Evolutionary conservation across 1,140 invertebrate species (phyloP).

Genomic region (Dendroctonus valens): DNA sequence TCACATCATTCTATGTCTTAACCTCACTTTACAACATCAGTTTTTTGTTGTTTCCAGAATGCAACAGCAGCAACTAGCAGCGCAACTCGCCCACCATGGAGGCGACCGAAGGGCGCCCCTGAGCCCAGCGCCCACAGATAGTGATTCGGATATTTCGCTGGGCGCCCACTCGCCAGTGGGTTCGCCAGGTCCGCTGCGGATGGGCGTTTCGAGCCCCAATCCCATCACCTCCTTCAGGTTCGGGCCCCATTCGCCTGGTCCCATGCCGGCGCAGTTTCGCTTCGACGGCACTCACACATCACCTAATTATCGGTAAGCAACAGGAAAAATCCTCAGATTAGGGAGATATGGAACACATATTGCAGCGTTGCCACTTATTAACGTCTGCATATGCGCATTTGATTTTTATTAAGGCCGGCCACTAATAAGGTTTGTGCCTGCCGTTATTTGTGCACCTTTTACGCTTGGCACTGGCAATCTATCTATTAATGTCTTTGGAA

Average conservation of each 20-base stretch:
- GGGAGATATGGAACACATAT: too few species aligned
- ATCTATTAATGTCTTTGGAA: too few species aligned
- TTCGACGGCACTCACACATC: constrained; percentile 44
- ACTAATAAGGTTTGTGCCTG: too few species aligned
- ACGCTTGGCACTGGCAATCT: too few species aligned
- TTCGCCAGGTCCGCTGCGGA: constrained; percentile 46
- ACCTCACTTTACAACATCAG: not conserved
- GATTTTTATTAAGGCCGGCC: too few species aligned
- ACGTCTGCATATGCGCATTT: too few species aligned
- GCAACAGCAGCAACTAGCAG: constrained; percentile 52
- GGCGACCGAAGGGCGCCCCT: constrained; percentile 40
- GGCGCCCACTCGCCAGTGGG: constrained; percentile 57
- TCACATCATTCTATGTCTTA: constrained; percentile 1
- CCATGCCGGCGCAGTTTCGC: constrained; percentile 49
- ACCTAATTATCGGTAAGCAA: constrained; percentile 33
- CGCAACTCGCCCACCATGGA: constrained; percentile 48
- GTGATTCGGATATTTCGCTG: constrained; percentile 56
- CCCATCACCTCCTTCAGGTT: constrained; percentile 48
- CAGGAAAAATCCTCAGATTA: too few species aligned
- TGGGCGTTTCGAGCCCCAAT: constrained; percentile 44
- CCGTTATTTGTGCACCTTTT: too few species aligned
- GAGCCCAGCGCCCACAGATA: constrained; percentile 50
- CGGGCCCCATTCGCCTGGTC: constrained; percentile 48
- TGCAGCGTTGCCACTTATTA: too few species aligned
- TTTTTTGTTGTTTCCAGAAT: constrained; percentile 46